These are phyloP conservation scores for Monopis laevigella DNA, from an alignment of 2,888 invertebrate species.

Conservation along the genomic window DNA sequence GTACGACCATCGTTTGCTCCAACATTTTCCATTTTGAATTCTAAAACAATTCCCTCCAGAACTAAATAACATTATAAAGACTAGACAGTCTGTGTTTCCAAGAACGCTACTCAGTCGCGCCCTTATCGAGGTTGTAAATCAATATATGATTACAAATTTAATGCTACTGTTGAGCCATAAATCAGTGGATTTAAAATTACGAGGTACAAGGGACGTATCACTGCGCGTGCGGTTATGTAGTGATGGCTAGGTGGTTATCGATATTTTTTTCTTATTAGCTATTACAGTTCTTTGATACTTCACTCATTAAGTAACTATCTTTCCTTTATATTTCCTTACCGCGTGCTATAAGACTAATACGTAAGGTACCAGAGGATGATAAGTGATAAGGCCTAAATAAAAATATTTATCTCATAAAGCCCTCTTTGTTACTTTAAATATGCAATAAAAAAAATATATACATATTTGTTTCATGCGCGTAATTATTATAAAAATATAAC, in stretches of 20 bases:
- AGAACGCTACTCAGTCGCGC: constrained; percentile 49
- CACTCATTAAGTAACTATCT: too few species aligned
- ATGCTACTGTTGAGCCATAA: constrained; percentile 66
- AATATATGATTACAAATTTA: constrained; percentile 69
- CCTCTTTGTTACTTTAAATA: too few species aligned
- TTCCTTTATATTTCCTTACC: too few species aligned
- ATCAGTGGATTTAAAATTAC: constrained; percentile 64
- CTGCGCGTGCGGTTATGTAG: constrained; percentile 65
- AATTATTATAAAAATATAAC: too few species aligned
- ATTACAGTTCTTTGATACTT: background rate
- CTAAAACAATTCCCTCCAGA: constrained; percentile 8
- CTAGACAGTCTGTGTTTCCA: constrained; percentile 27
- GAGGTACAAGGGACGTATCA: constrained; percentile 55
- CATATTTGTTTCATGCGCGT: too few species aligned
- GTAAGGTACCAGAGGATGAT: too few species aligned
- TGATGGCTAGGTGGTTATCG: constrained; percentile 33
- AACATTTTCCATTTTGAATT: constrained; percentile 6
- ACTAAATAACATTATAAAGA: constrained; percentile 2
- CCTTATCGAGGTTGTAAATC: constrained; percentile 63
- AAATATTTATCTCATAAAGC: too few species aligned
- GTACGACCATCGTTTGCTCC: background rate
- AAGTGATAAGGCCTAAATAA: too few species aligned
- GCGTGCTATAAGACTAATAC: too few species aligned
- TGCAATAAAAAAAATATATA: too few species aligned
- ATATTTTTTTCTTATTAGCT: constrained; percentile 11